Percentiles rank a stretch among this genome's conserved stretches.
Conservation (phyloP, 2,113 vertebrate genomes). For the Thalassarche chlororhynchos region DNA sequence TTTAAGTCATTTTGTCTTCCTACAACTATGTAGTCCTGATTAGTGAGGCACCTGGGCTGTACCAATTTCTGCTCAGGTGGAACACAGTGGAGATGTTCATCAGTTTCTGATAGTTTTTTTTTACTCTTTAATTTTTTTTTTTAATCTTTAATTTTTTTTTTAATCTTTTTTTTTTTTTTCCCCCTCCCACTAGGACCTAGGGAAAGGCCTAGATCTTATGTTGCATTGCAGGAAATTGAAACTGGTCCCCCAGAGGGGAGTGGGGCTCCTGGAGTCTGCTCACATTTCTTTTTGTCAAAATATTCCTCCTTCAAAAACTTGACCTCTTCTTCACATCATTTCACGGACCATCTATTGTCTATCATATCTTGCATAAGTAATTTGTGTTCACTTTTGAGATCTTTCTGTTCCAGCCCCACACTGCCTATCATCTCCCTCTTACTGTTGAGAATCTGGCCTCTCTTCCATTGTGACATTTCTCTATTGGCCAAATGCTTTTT, state of each 20-base stretch:
- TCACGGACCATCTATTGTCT: neutral
- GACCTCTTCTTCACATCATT: neutral
- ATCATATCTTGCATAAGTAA: neutral
- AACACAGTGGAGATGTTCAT: neutral
- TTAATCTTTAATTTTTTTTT: neutral
- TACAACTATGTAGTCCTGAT: neutral
- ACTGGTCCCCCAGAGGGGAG: neutral
- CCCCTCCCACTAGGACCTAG: accelerated
- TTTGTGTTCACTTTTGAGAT: neutral
- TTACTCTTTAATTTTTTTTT: neutral
- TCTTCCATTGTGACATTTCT: neutral
- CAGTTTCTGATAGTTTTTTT: neutral
- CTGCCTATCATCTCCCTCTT: neutral
- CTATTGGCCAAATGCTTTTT: neutral
- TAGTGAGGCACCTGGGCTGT: neutral
- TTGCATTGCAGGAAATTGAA: neutral
- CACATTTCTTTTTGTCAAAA: neutral
- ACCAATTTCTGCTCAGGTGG: neutral
- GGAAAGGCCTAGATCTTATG: neutral
- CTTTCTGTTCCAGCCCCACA: neutral
- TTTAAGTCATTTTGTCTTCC: neutral
- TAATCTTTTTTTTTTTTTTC: too few species aligned
- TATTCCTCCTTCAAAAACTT: neutral
- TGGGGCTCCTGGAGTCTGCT: neutral
- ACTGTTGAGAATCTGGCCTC: neutral